Conservation (phyloP, 2,888 invertebrate species). For the Brassicogethes aeneus region DNA sequence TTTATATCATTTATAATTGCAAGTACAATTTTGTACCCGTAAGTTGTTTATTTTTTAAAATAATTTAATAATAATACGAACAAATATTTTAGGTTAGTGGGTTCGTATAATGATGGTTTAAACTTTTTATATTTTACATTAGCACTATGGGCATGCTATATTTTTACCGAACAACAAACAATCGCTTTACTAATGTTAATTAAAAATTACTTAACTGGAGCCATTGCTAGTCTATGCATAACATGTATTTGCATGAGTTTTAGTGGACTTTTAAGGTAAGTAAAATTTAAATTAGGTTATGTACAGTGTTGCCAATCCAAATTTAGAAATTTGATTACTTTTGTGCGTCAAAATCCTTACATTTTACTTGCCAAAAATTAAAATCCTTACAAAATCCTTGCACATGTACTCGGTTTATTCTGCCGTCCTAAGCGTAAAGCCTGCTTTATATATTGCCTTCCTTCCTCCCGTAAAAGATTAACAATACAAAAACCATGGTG, state of each 20-base stretch:
- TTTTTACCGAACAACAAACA: constrained; percentile 78
- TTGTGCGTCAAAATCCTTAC: too few relatives aligned
- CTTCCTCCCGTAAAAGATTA: too few relatives aligned
- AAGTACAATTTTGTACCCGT: constrained; percentile 66
- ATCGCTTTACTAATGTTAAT: constrained; percentile 74
- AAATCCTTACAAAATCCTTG: too few relatives aligned
- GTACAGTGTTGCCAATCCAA: too few relatives aligned
- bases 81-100: constrained; percentile 44
- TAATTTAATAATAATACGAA: constrained; percentile 3
- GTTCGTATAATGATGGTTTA: constrained; percentile 45
- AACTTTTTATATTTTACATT: constrained; percentile 62
- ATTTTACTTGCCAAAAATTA: too few relatives aligned
- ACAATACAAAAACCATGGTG: too few relatives aligned
- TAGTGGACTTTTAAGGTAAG: constrained; percentile 69
- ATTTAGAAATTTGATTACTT: too few relatives aligned
- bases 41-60: constrained; percentile 40
- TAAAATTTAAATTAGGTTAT: constrained; percentile 3
- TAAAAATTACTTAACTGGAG: constrained; percentile 67
- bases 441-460: too few relatives aligned
- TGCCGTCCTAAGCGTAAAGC: too few relatives aligned
- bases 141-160: constrained; percentile 76
- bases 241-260: constrained; percentile 61
- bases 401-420: too few relatives aligned
- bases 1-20: constrained; percentile 64
- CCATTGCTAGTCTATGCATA: constrained; percentile 70